These are phyloP conservation scores for Microtus ochrogaster DNA, from an alignment of 2,113 vertebrate genomes.

Conservation along the genomic window DNA sequence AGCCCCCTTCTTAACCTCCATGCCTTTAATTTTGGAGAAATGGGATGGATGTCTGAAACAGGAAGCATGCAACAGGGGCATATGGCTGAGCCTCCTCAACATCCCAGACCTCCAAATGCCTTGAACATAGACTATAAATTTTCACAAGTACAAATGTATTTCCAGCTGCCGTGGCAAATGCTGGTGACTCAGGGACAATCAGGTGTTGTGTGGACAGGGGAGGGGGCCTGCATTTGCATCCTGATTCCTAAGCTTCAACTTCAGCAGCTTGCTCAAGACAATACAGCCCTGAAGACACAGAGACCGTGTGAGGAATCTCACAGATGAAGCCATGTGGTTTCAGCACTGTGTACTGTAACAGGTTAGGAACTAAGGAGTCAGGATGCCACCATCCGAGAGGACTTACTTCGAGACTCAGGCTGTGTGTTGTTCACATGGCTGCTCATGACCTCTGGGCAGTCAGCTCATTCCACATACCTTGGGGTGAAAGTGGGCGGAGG, in stretches of 20 bases:
- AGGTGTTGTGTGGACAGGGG: fast-evolving
- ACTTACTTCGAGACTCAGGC: no score
- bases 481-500: neutral
- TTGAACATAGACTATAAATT: neutral
- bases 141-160: neutral
- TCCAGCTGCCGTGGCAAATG: neutral
- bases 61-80: neutral
- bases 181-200: neutral
- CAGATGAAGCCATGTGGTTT: neutral
- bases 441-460: neutral
- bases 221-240: neutral
- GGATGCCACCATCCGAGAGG: neutral
- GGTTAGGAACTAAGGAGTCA: neutral
- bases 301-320: fast-evolving
- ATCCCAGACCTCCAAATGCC: neutral
- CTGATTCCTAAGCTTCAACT: neutral
- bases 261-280: neutral
- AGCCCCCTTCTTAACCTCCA: neutral
- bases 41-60: neutral
- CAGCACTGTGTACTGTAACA: neutral
- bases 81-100: neutral
- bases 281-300: no score
- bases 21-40: neutral
- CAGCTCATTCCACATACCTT: neutral
- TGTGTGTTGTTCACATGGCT: neutral